These are phyloP conservation scores for Lasioglossum zephyrum DNA, from an alignment of 2,888 invertebrate species.

Conservation along the genomic window DNA sequence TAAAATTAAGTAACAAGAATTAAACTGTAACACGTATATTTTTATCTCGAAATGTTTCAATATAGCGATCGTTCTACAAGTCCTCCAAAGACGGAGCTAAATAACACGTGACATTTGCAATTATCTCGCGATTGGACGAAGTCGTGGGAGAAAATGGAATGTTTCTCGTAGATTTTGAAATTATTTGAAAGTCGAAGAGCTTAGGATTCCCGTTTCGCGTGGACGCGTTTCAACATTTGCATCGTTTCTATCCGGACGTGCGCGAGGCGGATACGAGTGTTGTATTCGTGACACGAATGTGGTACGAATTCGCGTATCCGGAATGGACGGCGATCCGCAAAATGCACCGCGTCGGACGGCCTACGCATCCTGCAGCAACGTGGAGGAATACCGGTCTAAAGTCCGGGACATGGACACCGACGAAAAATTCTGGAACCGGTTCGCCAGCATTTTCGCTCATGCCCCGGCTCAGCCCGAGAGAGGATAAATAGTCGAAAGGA, in stretches of 20 bases:
- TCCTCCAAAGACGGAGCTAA: background rate
- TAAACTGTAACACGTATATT: background rate
- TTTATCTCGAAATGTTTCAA: background rate
- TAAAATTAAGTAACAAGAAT: background rate
- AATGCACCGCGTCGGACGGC: conserved; percentile 54
- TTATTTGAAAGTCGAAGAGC: background rate
- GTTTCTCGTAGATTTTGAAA: background rate
- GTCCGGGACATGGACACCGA: conserved; percentile 68
- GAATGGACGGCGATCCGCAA: conserved; percentile 50
- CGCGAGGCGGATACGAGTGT: conserved; percentile 32
- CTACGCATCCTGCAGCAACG: conserved; percentile 60
- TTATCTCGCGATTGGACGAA: background rate
- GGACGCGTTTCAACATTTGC: conserved; percentile 21
- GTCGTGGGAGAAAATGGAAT: background rate
- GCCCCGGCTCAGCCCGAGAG: conserved; percentile 40
- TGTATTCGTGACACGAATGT: conserved; percentile 43
- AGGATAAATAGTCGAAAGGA: conserved; percentile 52
- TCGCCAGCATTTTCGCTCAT: conserved; percentile 64
- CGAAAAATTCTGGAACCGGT: conserved; percentile 73
- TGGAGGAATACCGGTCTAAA: conserved; percentile 71
- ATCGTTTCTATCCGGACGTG: conserved; percentile 14
- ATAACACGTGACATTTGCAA: background rate
- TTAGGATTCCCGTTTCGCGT: background rate
- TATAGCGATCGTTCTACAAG: background rate
- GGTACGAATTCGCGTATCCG: conserved; percentile 53